Evolutionary conservation across 1,140 invertebrate species (phyloP).

Genomic region (Camponotus vicinus): DNA sequence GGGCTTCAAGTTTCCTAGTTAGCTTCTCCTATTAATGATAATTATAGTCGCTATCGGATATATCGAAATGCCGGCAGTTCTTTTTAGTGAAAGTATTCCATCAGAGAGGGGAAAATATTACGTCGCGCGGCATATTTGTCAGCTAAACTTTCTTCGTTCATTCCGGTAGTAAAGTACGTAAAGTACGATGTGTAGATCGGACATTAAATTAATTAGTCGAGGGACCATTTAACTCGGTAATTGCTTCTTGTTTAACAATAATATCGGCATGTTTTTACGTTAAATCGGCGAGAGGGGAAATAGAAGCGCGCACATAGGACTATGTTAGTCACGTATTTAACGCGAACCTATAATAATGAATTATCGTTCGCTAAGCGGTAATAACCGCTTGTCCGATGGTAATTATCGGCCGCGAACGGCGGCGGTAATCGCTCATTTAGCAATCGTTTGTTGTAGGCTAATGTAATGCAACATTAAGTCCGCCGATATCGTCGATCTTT

Average conservation of each 20-base stretch:
- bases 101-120: background rate
- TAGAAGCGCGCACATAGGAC: background rate
- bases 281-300: too few species aligned
- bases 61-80: background rate
- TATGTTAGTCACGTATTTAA: slow-evolving; percentile 19
- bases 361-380: slow-evolving; percentile 53
- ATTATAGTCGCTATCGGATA: background rate
- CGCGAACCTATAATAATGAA: slow-evolving; percentile 54
- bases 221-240: slow-evolving; percentile 5
- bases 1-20: background rate
- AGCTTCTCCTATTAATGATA: background rate
- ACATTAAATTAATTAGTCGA: slow-evolving; percentile 34
- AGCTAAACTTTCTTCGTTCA: slow-evolving; percentile 29
- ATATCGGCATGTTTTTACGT: slow-evolving; percentile 26
- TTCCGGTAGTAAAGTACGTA: background rate
- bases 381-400: slow-evolving; percentile 52
- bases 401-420: slow-evolving; percentile 44
- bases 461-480: slow-evolving; percentile 45
- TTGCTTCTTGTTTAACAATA: slow-evolving; percentile 52
- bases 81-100: slow-evolving; percentile 14
- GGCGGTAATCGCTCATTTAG: slow-evolving; percentile 52
- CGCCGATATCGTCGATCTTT: slow-evolving; percentile 49
- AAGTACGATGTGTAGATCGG: background rate
- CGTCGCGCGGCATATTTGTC: background rate
- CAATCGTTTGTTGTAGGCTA: slow-evolving; percentile 62